Evolutionary conservation across 2,888 invertebrate genomes (phyloP), one percentile per base, ranked within the genome.

Genomic region (Heteromyza rotundicornis): DNA sequence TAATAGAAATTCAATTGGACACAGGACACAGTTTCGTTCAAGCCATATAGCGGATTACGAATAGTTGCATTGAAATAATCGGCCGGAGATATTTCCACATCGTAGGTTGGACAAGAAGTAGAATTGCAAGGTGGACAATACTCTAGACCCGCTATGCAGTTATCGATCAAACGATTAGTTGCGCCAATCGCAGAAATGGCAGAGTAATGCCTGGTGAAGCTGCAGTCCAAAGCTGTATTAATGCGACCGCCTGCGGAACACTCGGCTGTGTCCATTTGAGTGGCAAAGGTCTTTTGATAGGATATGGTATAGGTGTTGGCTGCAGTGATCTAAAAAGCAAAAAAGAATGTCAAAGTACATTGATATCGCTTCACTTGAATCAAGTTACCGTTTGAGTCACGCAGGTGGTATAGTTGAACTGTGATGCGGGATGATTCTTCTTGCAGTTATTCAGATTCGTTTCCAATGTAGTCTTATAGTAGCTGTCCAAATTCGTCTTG

Each of bases 301-400:
- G 8, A 36, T 5, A 44, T 49, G n/a, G 63, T 62, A 2, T 36
- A 14, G 2, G 27, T 22, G 47, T 63, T 65, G 2, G 63, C 47
- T 1, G 20, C 1, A 16, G 50, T 50, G 16, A 61, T 50, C 61
- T 61, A 36, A 47, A 19, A 53, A 35, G 44, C 24, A 10, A 35
- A 52, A 2, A 8, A 12, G 7, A n/a, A 16, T 55, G 1, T 19
- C 47, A n/a, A 12, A 3, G 32, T 35, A 1, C n/a, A n/a, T n/a
- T n/a, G n/a, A n/a, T n/a, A n/a, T n/a, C n/a, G n/a, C n/a, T n/a
- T 12, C 12, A 14, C 7, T n/a, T 40, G 2, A 59, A 64, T 64
- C 63, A 44, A 64, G 64, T 64, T 49, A 68, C 70, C 66, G 59
- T 60, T 62, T 62, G 51, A 1, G 63, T 60, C 2, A 62, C 60